Percentiles rank a stretch among this genome's conserved stretches.
Conservation (phyloP, 2,113 vertebrate species). For the Anhinga anhinga region DNA sequence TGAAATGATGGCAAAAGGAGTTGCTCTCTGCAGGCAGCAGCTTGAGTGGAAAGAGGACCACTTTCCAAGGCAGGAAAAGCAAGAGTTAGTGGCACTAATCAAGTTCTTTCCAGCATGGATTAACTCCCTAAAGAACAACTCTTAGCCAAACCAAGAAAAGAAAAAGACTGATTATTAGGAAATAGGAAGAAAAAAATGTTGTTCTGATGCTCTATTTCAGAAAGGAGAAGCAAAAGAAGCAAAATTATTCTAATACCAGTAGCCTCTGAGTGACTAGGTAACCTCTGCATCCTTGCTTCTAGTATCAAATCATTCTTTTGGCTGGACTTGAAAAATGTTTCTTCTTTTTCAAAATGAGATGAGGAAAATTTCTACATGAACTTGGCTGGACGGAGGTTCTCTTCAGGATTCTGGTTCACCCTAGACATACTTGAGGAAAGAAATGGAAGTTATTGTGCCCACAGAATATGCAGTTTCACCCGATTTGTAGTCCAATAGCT, state of each 20-base stretch:
- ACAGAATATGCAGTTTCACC: neutral
- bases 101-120: neutral
- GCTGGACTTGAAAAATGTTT: neutral
- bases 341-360: neutral
- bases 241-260: neutral
- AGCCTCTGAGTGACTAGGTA: neutral
- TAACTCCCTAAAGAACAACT: neutral
- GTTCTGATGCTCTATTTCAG: neutral
- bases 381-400: neutral
- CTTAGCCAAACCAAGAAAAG: neutral
- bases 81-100: neutral
- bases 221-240: neutral
- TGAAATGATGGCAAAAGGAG: neutral
- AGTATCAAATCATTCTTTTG: neutral
- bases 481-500: neutral
- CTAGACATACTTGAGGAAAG: neutral
- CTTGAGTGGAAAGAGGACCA: neutral
- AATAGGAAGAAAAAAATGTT: neutral
- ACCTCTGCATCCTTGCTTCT: neutral
- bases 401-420: neutral
- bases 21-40: neutral
- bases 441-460: neutral
- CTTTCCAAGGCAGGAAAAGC: neutral
- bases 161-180: neutral
- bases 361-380: neutral